Conservation (phyloP, 1,140 invertebrate species). For the Asobara japonica region DNA sequence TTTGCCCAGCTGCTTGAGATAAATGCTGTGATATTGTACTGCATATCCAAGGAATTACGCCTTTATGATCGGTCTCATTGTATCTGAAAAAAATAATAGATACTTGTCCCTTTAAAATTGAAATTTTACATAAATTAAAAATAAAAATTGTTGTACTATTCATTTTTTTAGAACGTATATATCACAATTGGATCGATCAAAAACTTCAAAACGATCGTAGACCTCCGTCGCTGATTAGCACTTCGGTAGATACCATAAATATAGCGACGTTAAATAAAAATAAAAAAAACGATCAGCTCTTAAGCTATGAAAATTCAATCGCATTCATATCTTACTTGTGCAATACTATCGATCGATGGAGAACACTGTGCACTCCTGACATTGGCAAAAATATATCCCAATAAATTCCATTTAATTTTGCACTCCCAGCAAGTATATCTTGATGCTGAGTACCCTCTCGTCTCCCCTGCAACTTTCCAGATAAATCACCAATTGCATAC, state of each 20-base stretch:
- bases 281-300: too few relatives aligned
- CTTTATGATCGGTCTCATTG: slow-evolving; percentile 62
- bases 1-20: slow-evolving; percentile 74
- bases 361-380: slow-evolving; percentile 80
- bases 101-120: too few relatives aligned
- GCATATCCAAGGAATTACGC: slow-evolving; percentile 75
- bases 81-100: slow-evolving; percentile 53
- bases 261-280: too few relatives aligned
- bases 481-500: slow-evolving; percentile 88
- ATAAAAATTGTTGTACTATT: too few relatives aligned
- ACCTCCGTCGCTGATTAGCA: too few relatives aligned
- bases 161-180: too few relatives aligned
- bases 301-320: too few relatives aligned
- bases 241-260: too few relatives aligned
- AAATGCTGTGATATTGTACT: slow-evolving; percentile 74
- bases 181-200: too few relatives aligned
- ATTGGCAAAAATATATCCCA: slow-evolving; percentile 90
- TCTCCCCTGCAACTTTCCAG: slow-evolving; percentile 83
- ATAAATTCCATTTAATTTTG: slow-evolving; percentile 77
- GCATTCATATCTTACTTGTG: slow-evolving; percentile 72
- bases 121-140: too few relatives aligned
- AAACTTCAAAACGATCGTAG: too few relatives aligned
- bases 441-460: slow-evolving; percentile 76
- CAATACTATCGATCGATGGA: slow-evolving; percentile 85
- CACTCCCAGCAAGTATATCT: slow-evolving; percentile 74